Base-by-base conservation (phyloP, 2,797 vertebrate species). In the Pangasius djambal region DNA sequence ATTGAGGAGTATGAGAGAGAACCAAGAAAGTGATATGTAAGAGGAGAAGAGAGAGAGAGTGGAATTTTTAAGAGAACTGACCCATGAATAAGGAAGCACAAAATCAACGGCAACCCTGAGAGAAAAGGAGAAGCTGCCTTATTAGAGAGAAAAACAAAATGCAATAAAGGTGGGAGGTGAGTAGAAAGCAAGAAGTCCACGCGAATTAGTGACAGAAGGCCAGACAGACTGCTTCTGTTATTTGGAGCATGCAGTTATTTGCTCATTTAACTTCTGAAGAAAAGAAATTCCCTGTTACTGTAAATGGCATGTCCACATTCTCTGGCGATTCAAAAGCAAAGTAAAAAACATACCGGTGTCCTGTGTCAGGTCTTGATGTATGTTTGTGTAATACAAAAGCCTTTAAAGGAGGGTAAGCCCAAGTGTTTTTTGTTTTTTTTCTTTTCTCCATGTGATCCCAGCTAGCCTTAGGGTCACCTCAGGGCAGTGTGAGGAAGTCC, bases 1-100 rank as follows among this genome's bases (percentile, higher is more conserved):
- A 91, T 90, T 72, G 89, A 85, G 75, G 31, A 87, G 57, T 94
- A 93, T 93, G 91, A 88, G 90, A 87, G 89, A 91, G 89, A 92
- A 92, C 82, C 25, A 83, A 63, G 52, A 69, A 37, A 59, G 69
- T 69, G 69, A 91, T 74, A 92, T 74, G 92, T 89, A 93, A 93
- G 55, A 77, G 44, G 59, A 93, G 92, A 88, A 90, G 84, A 86
- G 61, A 50, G 77, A 88, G 92, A 93, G 89, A 85, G 90, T 50
- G 93, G 92, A 65, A 89, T 89, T 91, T 93, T 92, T 69, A 40
- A 10, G 31, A 61, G 34, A 86, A 77, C 25, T 86, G 72, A 77
- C 57, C 85, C 50, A 28, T 31, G 13, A 74, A 74, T 9, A 13
- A 18, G 69, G 92, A 93, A 93, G 94, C 94, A 93, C 93, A 91